A percentile compares a stretch with the other conserved stretches of the same genome.
These are phyloP conservation scores for Caenorhabditis briggsae DNA, from an alignment of 1,140 invertebrate species.

Conservation along the genomic window DNA sequence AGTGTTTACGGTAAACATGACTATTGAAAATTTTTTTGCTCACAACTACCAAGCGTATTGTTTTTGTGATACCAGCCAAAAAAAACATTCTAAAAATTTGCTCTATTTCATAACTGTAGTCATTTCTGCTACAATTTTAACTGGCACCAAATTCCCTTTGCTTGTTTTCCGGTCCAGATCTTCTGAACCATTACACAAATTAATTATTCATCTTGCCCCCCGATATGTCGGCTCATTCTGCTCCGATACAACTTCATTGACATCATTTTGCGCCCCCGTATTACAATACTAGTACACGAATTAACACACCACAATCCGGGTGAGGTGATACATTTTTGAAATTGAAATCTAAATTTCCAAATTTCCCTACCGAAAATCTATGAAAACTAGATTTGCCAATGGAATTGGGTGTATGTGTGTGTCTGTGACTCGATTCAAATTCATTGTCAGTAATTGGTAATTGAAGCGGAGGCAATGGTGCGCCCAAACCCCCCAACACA, in stretches of 20 bases:
- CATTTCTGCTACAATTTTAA: too few species aligned
- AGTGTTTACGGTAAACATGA: too few species aligned
- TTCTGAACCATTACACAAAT: slow-evolving; percentile 9
- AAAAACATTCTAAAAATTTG: too few species aligned
- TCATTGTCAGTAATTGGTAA: slow-evolving; percentile 53
- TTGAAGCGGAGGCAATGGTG: slow-evolving; percentile 53
- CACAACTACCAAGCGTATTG: too few species aligned
- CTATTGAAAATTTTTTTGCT: too few species aligned
- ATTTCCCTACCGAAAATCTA: not conserved
- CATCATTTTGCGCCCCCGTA: not conserved
- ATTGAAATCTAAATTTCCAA: not conserved
- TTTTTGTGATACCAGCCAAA: too few species aligned
- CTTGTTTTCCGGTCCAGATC: not conserved
- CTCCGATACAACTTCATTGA: not conserved
- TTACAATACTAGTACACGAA: slow-evolving; percentile 6
- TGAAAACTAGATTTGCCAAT: slow-evolving; percentile 45
- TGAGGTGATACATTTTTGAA: not conserved
- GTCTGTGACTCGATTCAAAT: slow-evolving; percentile 14
- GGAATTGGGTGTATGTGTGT: not conserved
- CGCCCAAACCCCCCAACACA: not conserved
- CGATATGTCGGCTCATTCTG: not conserved
- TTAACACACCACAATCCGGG: not conserved
- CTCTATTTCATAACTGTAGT: too few species aligned
- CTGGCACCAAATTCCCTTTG: too few species aligned
- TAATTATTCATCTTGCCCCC: not conserved